A percentile compares a stretch with the other conserved stretches of the same genome.
Conservation (phyloP, 1,140 invertebrate genomes). For the Aphidius ervi region DNA sequence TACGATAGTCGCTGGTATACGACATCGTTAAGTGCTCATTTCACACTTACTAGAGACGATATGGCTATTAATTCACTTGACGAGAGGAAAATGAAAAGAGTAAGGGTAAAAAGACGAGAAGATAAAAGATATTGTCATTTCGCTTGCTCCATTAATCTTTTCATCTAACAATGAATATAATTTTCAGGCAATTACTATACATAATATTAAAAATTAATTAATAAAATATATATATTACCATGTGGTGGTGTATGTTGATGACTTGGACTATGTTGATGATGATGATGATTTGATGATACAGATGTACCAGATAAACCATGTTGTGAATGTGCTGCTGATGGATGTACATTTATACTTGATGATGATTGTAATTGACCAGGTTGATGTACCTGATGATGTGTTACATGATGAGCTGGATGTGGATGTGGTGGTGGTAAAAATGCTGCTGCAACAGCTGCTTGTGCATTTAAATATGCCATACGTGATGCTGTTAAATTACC, state of each 20-base stretch:
- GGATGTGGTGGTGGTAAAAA: conserved; percentile 69
- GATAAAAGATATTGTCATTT: conserved; percentile 9
- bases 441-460: conserved; percentile 80
- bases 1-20: conserved; percentile 41
- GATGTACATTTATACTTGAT: conserved; percentile 47
- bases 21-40: conserved; percentile 49
- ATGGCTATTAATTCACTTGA: conserved; percentile 50
- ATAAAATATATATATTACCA: conserved; percentile 33
- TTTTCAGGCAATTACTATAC: conserved; percentile 3
- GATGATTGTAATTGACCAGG: conserved; percentile 45
- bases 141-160: conserved; percentile 17
- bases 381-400: conserved; percentile 51
- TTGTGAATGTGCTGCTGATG: conserved; percentile 47
- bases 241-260: conserved; percentile 46
- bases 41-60: conserved; percentile 42
- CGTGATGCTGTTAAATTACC: conserved; percentile 63
- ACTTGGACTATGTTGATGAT: conserved; percentile 40
- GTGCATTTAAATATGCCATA: conserved; percentile 83
- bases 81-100: conserved; percentile 4
- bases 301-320: conserved; percentile 47
- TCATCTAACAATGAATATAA: conserved; percentile 14
- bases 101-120: not conserved
- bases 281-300: conserved; percentile 46
- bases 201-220: not conserved
- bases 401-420: conserved; percentile 49